Conservation (phyloP, 2,888 invertebrate genomes). For the Neelides folsomi region DNA sequence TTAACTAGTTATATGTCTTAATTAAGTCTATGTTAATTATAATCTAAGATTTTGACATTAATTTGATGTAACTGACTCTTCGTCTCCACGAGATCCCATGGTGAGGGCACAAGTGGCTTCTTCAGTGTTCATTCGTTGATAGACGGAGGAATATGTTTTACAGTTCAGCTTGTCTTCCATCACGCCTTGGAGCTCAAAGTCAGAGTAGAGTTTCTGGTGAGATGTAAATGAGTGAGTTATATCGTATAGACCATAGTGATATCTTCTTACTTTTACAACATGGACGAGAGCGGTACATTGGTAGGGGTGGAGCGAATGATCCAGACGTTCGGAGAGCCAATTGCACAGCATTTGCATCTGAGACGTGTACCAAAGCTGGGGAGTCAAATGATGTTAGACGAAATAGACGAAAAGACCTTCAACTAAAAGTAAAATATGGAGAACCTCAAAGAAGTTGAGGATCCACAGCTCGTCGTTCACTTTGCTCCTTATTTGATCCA, state of each 20-base stretch:
- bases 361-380: constrained; percentile 84
- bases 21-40: too few species aligned
- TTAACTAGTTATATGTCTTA: too few species aligned
- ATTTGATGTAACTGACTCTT: constrained; percentile 27
- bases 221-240: constrained; percentile 4
- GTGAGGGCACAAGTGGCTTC: constrained; percentile 85
- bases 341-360: constrained; percentile 86
- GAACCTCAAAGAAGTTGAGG: constrained; percentile 60
- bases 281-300: constrained; percentile 95
- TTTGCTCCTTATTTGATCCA: constrained; percentile 96
- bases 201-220: constrained; percentile 89
- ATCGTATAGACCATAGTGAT: background rate
- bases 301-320: constrained; percentile 86
- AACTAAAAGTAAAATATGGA: constrained; percentile 18
- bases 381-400: constrained; percentile 35
- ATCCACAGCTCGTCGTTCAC: constrained; percentile 78
- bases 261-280: constrained; percentile 63
- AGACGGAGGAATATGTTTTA: constrained; percentile 83
- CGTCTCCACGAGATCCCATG: constrained; percentile 27
- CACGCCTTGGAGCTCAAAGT: constrained; percentile 97
- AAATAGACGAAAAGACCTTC: constrained; percentile 33
- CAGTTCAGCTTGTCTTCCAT: constrained; percentile 94
- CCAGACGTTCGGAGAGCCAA: constrained; percentile 84
- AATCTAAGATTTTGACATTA: too few species aligned
- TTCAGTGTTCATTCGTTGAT: constrained; percentile 88